Base-by-base conservation (phyloP, 2,113 vertebrate species). In the Proterorhinus semilunaris region DNA sequence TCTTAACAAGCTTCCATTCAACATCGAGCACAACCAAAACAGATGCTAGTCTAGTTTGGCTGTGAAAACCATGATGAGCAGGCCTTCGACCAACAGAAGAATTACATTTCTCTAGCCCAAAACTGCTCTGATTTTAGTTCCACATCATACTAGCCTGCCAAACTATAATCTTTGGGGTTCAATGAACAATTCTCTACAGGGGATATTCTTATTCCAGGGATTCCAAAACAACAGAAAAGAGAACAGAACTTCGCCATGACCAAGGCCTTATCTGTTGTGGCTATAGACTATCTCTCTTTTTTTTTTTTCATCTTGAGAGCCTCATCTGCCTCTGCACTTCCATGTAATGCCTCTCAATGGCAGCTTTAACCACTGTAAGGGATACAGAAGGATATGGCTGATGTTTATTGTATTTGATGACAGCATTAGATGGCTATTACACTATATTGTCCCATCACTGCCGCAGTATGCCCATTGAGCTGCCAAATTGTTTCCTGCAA, bases 401-500 rank as follows among this genome's bases (percentile, higher is more conserved):
- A 63, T 71, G 76, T 74, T 82, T 83, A 71, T 15, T 10, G 51
- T 62, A 17, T 71, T 66, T 66, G 76, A 80, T 73, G 65, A 71
- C 13, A 47, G 47, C 64, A 21, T 74, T 57, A 65, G 43, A 83
- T 71, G 72, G 69, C 71, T 71, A 71, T 85, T 79, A 81, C 44
- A 54, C 46, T 71, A 62, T 78, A 75, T 73, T 82, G 81, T 66
- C 69, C 74, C 70, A 65, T 86, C 80, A 81, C 67, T 54, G 49
- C 16, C 74, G 72, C 45, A 16, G 80, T 82, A 67, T 78, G 63
- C 65, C 72, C 75, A 75, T 61, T 76, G 80, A 81, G 65, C 78
- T 61, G 75, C 84, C 77, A 87, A 84, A 89, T 83, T 69, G 79
- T 88, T 88, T 88, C 69, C 86, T 86, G 83, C 75, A 17, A n/a